A percentile compares a stretch with the other conserved stretches of the same genome.
These are phyloP conservation scores for Microplitis demolitor DNA, from an alignment of 1,140 invertebrate species.

Conservation along the genomic window DNA sequence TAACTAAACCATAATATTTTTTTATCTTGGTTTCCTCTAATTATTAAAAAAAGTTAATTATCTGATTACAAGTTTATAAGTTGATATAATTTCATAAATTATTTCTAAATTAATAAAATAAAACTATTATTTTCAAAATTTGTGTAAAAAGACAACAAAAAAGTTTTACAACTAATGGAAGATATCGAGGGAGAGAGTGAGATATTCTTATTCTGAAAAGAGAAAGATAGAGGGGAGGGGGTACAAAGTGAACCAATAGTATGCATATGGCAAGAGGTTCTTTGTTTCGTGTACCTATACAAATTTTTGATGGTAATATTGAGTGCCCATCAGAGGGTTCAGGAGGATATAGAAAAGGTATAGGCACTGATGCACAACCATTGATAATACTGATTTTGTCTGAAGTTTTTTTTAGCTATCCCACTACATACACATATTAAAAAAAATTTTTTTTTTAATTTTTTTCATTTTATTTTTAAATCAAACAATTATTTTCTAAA, in stretches of 20 bases:
- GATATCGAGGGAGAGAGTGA: background rate
- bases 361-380: constrained; percentile 19
- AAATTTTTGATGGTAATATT: constrained; percentile 47
- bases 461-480: background rate
- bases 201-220: too few relatives aligned
- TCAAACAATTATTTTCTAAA: background rate
- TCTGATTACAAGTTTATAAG: too few relatives aligned
- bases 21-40: too few relatives aligned
- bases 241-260: constrained; percentile 13
- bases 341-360: constrained; percentile 27
- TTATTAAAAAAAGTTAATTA: too few relatives aligned
- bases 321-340: constrained; percentile 18
- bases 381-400: constrained; percentile 40
- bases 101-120: background rate
- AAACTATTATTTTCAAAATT: background rate
- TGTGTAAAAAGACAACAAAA: background rate
- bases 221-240: too few relatives aligned
- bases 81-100: background rate
- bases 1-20: too few relatives aligned
- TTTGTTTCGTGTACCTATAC: constrained; percentile 53
- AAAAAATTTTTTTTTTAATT: background rate
- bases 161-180: background rate
- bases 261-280: constrained; percentile 17
- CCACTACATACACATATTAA: background rate
- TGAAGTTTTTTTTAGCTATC: constrained; percentile 14